Base-by-base conservation (phyloP, 2,888 invertebrate species). In the Nymphalis polychloros region DNA sequence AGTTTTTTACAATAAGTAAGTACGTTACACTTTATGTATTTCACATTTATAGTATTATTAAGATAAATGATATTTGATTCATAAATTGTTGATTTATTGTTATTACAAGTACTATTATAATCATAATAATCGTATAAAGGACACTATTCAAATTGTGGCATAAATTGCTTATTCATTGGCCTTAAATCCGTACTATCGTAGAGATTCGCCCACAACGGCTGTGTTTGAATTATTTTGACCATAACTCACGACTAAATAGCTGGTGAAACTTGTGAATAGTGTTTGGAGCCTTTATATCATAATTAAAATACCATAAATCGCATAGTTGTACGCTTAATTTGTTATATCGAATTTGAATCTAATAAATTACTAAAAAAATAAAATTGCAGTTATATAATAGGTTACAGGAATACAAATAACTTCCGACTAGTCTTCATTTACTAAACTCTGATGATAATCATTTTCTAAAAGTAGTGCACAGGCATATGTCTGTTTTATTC, bases 101-200 rank as follows among this genome's bases (percentile, higher is more conserved):
- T 41, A 13, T 41, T 41, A 13, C 41, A 41, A 41, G 41, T 41
- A 13, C 41, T 41, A 41, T 20, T 52, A 52, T 52, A 10, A 52
- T 19, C 20, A 20, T 20, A 52, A 52, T 52, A 52, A 20, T 5
- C 23, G 5, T 4, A 41, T 41, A 41, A 52, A 13, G 27, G 27
- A 16, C 31, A 55, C 10, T 55, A 55, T 55, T 19, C 16, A 55
- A 55, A 55, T 55, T 1, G 31, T 55, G 17, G 7, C 53, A 55
- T 55, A 55, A 55, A 55, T 55, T 55, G 53, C n/a, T 55, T 55
- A 57, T 57, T 57, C 35, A 57, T 57, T 35, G 57, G 6, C 57
- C n/a, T 19, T 57, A 57, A 57, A 57, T 57, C 57, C 57, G 13
- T 19, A 23, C 20, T 35, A 57, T 57, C 57, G 35, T 17, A 35